A percentile compares a stretch with the other conserved stretches of the same genome.
phyloP scores from a whole-genome alignment of 2,113 vertebrate genomes.

The Meriones unguiculatus region DNA sequence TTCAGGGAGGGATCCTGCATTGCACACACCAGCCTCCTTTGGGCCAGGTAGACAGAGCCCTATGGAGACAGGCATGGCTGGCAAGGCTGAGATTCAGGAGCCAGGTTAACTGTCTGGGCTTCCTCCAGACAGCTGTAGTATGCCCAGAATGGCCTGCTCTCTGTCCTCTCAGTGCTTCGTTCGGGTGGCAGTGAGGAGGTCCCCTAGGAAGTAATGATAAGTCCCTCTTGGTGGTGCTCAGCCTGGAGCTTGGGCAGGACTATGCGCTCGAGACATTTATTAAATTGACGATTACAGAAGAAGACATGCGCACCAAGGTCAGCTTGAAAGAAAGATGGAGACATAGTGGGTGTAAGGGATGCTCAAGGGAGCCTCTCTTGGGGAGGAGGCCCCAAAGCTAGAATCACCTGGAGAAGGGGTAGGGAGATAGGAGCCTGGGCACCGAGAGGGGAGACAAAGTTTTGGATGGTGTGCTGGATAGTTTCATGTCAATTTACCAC shows the following conservation, averaged over 20 bases:
- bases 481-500: background rate
- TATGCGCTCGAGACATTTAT: background rate
- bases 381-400: background rate
- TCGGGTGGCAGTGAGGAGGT: background rate
- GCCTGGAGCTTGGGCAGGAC: rapidly evolving
- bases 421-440: background rate
- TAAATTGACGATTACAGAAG: background rate
- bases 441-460: background rate
- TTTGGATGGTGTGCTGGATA: background rate
- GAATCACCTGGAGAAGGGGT: background rate
- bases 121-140: background rate
- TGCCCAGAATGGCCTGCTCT: background rate
- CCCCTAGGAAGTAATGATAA: no score
- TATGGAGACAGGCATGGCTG: background rate
- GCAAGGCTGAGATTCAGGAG: background rate
- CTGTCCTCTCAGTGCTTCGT: background rate
- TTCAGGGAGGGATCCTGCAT: background rate
- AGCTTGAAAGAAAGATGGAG: background rate
- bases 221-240: no score
- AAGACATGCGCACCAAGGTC: background rate
- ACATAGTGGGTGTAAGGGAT: no score
- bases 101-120: background rate
- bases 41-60: no score
- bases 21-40: background rate
- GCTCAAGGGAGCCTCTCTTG: background rate